These are phyloP conservation scores for Oophaga sylvatica DNA, from an alignment of 2,797 vertebrate genomes.

Conservation along the genomic window DNA sequence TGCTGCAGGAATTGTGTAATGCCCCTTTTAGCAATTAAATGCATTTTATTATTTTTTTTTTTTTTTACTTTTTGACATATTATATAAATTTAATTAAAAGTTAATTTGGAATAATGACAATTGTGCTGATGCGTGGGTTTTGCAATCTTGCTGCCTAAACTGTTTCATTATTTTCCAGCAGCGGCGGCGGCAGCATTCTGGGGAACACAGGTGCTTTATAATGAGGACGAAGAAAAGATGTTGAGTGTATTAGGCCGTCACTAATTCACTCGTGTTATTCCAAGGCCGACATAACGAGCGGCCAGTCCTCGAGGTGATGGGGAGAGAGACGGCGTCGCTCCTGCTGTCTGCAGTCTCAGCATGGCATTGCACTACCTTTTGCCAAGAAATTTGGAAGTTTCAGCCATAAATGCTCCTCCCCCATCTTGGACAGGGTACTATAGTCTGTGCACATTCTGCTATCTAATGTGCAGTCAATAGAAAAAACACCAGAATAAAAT, in stretches of 20 bases:
- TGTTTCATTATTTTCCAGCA: conserved; percentile 8
- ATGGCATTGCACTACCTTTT: neutral
- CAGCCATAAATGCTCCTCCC: too few species aligned
- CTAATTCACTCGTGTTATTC: neutral
- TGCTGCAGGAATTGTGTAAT: neutral
- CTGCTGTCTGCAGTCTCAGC: neutral
- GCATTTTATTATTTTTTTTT: neutral
- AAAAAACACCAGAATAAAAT: too few species aligned
- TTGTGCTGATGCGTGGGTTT: conserved; percentile 28
- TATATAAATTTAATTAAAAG: conserved; percentile 44
- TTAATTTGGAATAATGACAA: conserved; percentile 42
- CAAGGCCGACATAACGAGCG: neutral
- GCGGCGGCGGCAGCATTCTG: neutral
- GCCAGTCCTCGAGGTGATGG: neutral
- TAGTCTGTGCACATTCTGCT: too few species aligned
- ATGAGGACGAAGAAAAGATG: neutral
- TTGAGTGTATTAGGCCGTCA: neutral
- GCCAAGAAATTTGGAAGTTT: neutral
- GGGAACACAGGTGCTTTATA: conserved; percentile 25
- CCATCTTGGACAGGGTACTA: too few species aligned
- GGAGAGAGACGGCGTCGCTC: neutral
- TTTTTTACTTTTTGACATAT: neutral
- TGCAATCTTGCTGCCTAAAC: neutral
- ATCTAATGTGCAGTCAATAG: too few species aligned
- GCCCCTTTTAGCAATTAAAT: conserved; percentile 11